A percentile compares a stretch with the other conserved stretches of the same genome.
These are phyloP conservation scores for Apotomis capreana DNA, from an alignment of 2,888 invertebrate genomes.

Conservation along the genomic window DNA sequence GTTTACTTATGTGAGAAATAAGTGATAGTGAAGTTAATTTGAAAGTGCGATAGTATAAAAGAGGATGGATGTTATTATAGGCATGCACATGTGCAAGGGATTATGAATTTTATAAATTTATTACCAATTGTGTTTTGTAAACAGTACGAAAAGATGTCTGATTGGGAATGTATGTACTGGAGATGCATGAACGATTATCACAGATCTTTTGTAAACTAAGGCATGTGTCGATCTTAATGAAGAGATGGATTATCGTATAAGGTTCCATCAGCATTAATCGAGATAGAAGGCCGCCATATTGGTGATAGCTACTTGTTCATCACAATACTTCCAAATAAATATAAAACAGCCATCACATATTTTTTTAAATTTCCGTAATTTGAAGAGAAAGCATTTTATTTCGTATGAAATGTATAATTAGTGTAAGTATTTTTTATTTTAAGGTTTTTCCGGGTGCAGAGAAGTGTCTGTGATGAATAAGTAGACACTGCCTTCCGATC, in stretches of 20 bases:
- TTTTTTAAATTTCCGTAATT: neutral
- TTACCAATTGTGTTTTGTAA: constrained; percentile 75
- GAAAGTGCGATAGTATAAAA: constrained; percentile 67
- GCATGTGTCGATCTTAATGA: constrained; percentile 70
- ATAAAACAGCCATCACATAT: neutral
- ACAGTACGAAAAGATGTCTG: constrained; percentile 67
- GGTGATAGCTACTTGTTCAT: constrained; percentile 72
- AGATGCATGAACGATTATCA: constrained; percentile 62
- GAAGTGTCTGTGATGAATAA: constrained; percentile 66
- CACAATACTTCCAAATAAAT: constrained; percentile 51
- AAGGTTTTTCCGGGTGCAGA: constrained; percentile 21
- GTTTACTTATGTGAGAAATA: constrained; percentile 79
- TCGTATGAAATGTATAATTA: neutral
- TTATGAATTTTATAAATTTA: constrained; percentile 80
- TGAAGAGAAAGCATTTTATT: constrained; percentile 4
- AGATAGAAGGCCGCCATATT: constrained; percentile 79
- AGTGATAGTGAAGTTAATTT: constrained; percentile 59
- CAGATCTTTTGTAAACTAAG: constrained; percentile 77
- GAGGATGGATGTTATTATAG: constrained; percentile 79
- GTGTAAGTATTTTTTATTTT: neutral
- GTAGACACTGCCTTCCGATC: constrained; percentile 68
- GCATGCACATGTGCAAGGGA: constrained; percentile 83
- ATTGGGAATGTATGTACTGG: constrained; percentile 56
- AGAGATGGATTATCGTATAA: constrained; percentile 76
- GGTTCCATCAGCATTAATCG: constrained; percentile 70